Percentiles rank a stretch among this genome's conserved stretches.
Evolutionary conservation across 2,797 vertebrate species (phyloP).

Genomic region (Girardinus metallicus): DNA sequence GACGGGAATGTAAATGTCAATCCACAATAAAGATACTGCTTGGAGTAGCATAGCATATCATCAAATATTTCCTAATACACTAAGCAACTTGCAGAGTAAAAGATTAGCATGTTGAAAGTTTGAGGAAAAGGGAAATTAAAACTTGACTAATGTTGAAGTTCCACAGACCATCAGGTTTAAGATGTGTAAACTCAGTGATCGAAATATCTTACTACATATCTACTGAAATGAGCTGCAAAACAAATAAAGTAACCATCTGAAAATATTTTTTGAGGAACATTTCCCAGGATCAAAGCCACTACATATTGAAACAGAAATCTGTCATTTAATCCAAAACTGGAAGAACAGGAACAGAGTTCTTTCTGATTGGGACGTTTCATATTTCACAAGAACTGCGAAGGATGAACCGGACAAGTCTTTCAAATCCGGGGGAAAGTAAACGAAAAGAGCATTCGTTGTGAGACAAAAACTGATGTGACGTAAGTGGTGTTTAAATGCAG

Average conservation of each 20-base stretch:
- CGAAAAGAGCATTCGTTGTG: no score
- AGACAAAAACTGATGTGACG: no score
- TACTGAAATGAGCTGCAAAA: neutral
- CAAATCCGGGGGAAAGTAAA: neutral
- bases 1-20: neutral
- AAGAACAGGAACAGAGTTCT: neutral
- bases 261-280: neutral
- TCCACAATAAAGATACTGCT: neutral
- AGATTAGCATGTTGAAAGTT: neutral
- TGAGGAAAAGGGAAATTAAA: neutral
- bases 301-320: neutral
- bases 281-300: neutral
- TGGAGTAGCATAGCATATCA: neutral
- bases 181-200: neutral
- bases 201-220: neutral
- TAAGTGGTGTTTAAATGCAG: neutral
- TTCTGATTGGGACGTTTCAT: neutral
- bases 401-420: neutral
- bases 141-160: neutral
- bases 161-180: neutral
- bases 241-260: neutral
- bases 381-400: neutral
- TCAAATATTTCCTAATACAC: neutral
- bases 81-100: neutral
- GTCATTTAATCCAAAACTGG: neutral